Base-by-base conservation (phyloP, 2,113 vertebrate genomes). In the Anser cygnoides region DNA sequence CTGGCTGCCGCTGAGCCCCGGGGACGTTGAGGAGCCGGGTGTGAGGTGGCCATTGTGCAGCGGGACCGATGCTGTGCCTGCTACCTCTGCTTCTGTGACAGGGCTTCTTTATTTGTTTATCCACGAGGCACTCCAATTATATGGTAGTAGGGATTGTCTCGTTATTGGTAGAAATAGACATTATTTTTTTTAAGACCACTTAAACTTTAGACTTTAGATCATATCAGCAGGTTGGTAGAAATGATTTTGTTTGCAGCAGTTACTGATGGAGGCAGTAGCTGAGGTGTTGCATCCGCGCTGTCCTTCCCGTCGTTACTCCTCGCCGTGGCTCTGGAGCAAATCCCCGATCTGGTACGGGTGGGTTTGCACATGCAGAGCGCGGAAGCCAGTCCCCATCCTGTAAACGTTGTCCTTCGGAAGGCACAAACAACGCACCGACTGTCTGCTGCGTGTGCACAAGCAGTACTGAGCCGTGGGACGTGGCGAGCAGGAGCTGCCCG, bases 381-480 rank as follows among this genome's bases (percentile, higher is more conserved):
- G 67, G 26, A 25, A 39, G 16, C 18, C 68, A 31, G 46, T 25
- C 28, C 29, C 43, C 15, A 1, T 29, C 22, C 49, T 9, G 35
- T 7, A 1, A 20, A 6, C 1, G 33, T 4, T 75, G 46, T 17
- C 54, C 66, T n/a, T 9, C 3, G 72, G 55, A 21, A 41, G 66
- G 79, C 54, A 7, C 23, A 35, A 11, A 1, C 6, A 13, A 11
- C 35, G 17, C 67, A 17, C 52, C 26, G 1, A 1, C 18, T 9
- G 31, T 58, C 2, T 62, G 2, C 11, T 14, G 77, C 2, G 9
- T 1, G 15, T 10, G 67, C 28, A 6, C 4, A 0, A 25, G 57
- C 14, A 1, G n/a, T 5, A 9, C 4, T 33, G 65, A 35, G 28
- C 43, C 15, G 58, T 1, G 12, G 6, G 16, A 7, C 63, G 37